phyloP scores from a whole-genome alignment of 2,113 vertebrate genomes.

The Hymenochirus boettgeri region DNA sequence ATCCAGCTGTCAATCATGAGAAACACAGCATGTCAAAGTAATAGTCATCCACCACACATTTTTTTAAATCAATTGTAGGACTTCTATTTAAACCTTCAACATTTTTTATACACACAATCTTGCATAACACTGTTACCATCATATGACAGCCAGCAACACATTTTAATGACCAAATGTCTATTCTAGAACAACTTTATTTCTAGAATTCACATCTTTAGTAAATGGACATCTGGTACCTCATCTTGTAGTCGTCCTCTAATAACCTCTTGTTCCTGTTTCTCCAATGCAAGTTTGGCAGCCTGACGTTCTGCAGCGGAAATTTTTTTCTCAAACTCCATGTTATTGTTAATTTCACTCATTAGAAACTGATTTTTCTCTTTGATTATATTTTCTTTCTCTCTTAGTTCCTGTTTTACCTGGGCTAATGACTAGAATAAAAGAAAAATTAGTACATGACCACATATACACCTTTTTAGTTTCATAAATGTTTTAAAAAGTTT shows the following conservation, averaged over 20 bases:
- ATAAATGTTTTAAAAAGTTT: constrained; percentile 27
- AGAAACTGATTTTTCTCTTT: constrained; percentile 76
- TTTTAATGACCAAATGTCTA: background rate
- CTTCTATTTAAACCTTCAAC: no score
- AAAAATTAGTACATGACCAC: background rate
- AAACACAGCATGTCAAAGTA: background rate
- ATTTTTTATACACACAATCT: background rate
- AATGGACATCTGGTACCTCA: constrained; percentile 60
- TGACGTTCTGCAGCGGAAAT: constrained; percentile 63
- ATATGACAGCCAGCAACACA: background rate
- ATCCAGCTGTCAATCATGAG: constrained; percentile 66
- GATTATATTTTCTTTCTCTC: constrained; percentile 66
- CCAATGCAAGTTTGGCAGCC: constrained; percentile 60
- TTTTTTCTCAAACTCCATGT: constrained; percentile 78
- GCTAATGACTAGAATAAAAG: constrained; percentile 65
- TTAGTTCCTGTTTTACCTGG: constrained; percentile 68
- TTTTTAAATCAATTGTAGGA: no score
- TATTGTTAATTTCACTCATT: constrained; percentile 77
- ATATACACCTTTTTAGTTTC: background rate
- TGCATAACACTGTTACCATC: background rate
- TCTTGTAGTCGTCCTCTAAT: constrained; percentile 65
- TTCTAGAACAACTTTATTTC: background rate
- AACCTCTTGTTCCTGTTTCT: constrained; percentile 68
- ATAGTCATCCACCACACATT: no score
- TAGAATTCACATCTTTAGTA: no score